Evolutionary conservation across 1,140 invertebrate genomes (phyloP), one percentile per base, ranked within the genome.

Genomic region (Sitodiplosis mosellana): DNA sequence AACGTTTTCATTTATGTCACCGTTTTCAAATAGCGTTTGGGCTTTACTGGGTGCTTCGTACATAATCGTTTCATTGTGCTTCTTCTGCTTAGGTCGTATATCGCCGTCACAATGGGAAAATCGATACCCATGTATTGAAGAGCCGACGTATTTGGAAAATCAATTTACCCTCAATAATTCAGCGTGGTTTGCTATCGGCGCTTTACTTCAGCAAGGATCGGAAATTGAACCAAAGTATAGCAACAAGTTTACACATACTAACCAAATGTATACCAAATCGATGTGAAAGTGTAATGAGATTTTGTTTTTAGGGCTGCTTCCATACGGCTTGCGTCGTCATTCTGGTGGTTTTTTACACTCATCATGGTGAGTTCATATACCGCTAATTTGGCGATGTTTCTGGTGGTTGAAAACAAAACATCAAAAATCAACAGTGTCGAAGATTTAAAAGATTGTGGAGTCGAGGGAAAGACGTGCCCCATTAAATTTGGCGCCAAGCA

Each of bases 361-460:
- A 94, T 96, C 53, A 90, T 97, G 66, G 90, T 93, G 8, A 89
- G 87, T 21, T 93, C 88, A 0, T 97, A 97, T 65, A 97, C 93
- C 0, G 93, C 93, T 7, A 96, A 97, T 69, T 73, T 96, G 49
- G 93, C 94, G 47, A 90, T 93, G 44, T 94, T 95, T 64, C 69
- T 99, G 15, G 94, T 91, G 1, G 80, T 91, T 15, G 88, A 92
- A 65, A 78, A 80, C 1, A 70, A 83, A 51, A 75, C 78, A 20
- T 76, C 79, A 11, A 76, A 84, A 1, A 94, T 97, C 46, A 77
- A 81, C 58, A 76, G 75, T 56, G 81, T 86, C 0, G 77, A 89
- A 52, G 88, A 93, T 54, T 69, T 98, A 15, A 83, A 82, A 81
- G 63, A 74, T 0, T 36, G 34, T n/a, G 8, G 14, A n/a, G 37